Evolutionary conservation across 2,113 vertebrate genomes (phyloP), one percentile per base, ranked within the genome.

Genomic region (Eurystomus gularis): DNA sequence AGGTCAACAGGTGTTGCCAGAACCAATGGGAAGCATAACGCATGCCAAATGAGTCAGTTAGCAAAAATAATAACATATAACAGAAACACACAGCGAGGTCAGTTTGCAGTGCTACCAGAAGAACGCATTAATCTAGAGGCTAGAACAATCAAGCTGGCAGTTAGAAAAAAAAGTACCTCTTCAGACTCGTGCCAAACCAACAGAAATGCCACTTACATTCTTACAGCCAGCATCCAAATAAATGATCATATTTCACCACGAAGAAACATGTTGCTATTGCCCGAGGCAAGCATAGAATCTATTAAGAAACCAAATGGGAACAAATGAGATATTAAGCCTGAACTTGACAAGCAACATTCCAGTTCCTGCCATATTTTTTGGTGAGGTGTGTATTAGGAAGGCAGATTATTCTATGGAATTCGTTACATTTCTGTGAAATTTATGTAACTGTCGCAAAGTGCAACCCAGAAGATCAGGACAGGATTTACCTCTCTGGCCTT

Each of bases 291-390:
- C 72, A 66, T 4, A 81, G 60, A 78, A 79, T 88, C 82, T 54
- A 55, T n/a, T 42, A 46, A 49, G 57, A 65, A 91, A 91, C 48
- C 6, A 92, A 90, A 90, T 23, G 42, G 62, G 40, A 96, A 86
- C 58, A 94, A 94, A 75, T 78, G 72, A 88, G 48, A 80, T 86
- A 92, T 68, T 93, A 95, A 86, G 29, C 28, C 60, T 77, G 79
- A 96, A 97, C 93, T 75, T 3, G 92, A 96, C 29, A 35, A 86
- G 35, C 89, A 95, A 39, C 93, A 95, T 97, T 96, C 96, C 94
- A 88, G 82, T 75, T 92, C 82, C 92, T 94, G 91, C 55, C 51
- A 31, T 93, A 39, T 58, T 80, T 89, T 90, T 68, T 20, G 3
- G 19, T 33, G 64, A 85, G 54, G 44, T 10, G 1, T 51, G 39